Base-by-base conservation (phyloP, 2,888 invertebrate species). In the Ophraella communa region DNA sequence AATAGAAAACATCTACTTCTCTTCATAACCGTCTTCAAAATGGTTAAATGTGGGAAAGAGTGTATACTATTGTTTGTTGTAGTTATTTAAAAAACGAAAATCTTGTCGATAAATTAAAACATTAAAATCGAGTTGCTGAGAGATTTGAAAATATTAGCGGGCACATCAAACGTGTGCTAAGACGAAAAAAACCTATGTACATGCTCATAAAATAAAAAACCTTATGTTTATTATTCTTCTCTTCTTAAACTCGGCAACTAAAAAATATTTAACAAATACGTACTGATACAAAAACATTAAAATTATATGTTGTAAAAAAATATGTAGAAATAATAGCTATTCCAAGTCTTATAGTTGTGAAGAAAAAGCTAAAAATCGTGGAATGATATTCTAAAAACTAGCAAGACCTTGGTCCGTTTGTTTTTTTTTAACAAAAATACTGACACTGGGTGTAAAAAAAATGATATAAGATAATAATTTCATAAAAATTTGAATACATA, bases 201-300 rank as follows among this genome's bases (percentile, higher is more conserved):
- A 81, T 76, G 76, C 74, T 72, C 69, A 70, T 72, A 78, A 76
- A 76, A 75, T 77, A 78, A 70, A 71, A 75, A 80, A 23, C 14
- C 80, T 80, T 81, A 81, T 80, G 78, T 80, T 51, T 17, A 51
- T 51, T 45, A 45, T 39, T 14, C n/a, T 39, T 39, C 39, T 39
- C 75, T 78, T 76, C 78, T 75, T 74, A 76, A 71, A 64, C 71
- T 76, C 76, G 57, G 67, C 68, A 78, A 80, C 77, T 80, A 80
- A 81, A 77, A 80, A 82, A 78, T 82, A 82, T 79, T 82, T 82
- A 82, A 82, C 82, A 82, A 82, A 82, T 81, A 81, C 80, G 79
- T 79, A 44, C 55, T 77, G 75, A 79, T 79, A 79, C 78, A 78
- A 77, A 78, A 78, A 77, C 73, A 77, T 78, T 78, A 80, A 77